These are phyloP conservation scores for Genyomyrus donnyi DNA, from an alignment of 2,113 vertebrate species.

Conservation along the genomic window DNA sequence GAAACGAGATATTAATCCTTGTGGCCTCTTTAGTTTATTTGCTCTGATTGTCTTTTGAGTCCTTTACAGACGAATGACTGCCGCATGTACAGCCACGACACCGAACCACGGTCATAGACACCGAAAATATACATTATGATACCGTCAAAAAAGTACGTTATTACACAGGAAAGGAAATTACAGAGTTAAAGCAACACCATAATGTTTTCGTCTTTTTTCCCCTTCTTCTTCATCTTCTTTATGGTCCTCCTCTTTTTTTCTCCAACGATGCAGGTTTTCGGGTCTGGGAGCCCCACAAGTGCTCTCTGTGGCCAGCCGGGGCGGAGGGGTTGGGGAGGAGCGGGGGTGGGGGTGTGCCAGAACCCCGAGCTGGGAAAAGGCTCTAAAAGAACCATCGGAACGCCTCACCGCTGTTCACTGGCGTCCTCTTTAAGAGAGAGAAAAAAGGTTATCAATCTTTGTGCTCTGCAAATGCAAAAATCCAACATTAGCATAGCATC, in stretches of 20 bases:
- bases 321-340: slow-evolving; percentile 52
- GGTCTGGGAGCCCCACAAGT: slow-evolving; percentile 51
- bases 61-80: slow-evolving; percentile 72
- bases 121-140: slow-evolving; percentile 94
- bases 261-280: slow-evolving; percentile 57
- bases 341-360: slow-evolving; percentile 54
- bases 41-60: slow-evolving; percentile 97
- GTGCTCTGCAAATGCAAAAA: neutral
- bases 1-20: slow-evolving; percentile 37
- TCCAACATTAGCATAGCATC: neutral
- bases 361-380: slow-evolving; percentile 68
- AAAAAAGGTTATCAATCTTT: slow-evolving; percentile 32
- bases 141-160: slow-evolving; percentile 98
- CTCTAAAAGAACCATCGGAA: slow-evolving; percentile 99
- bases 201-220: slow-evolving; percentile 45
- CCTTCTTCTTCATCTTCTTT: slow-evolving; percentile 11
- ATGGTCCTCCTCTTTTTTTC: slow-evolving; percentile 26
- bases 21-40: slow-evolving; percentile 58
- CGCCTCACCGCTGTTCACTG: slow-evolving; percentile 91
- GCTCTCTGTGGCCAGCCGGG: slow-evolving; percentile 80
- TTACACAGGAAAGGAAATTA: slow-evolving; percentile 85
- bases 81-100: slow-evolving; percentile 90
- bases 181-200: slow-evolving; percentile 79
- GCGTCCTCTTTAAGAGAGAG: slow-evolving; percentile 86
- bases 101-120: slow-evolving; percentile 94